phyloP scores from a whole-genome alignment of 2,113 vertebrate genomes.

The Crotalus horridus region DNA sequence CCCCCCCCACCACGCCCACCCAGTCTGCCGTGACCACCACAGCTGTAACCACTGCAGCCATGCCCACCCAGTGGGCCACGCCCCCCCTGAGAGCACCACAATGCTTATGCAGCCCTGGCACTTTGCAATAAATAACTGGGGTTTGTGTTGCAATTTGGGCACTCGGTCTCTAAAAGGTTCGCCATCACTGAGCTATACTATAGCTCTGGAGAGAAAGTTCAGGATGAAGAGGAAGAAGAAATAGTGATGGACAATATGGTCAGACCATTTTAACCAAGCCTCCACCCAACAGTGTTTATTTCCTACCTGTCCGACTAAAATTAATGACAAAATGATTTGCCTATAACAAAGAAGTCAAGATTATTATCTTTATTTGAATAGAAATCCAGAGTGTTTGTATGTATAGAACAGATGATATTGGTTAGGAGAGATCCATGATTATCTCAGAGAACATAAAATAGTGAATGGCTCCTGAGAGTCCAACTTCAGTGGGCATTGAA shows the following conservation, averaged over 20 bases:
- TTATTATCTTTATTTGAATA: background rate
- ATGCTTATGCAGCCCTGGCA: too few relatives aligned
- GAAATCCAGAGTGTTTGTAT: background rate
- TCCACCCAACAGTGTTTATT: background rate
- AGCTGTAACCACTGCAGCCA: too few relatives aligned
- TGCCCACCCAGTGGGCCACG: too few relatives aligned
- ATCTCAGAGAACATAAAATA: background rate
- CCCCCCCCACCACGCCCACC: too few relatives aligned
- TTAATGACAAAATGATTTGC: background rate
- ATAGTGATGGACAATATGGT: background rate
- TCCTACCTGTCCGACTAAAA: background rate
- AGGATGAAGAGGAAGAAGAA: background rate
- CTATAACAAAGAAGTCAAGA: background rate
- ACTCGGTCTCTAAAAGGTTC: too few relatives aligned
- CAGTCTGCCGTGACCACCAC: too few relatives aligned
- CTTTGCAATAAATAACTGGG: too few relatives aligned
- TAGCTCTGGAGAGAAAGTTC: background rate
- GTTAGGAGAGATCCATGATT: background rate
- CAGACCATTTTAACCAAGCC: background rate
- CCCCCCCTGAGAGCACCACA: too few relatives aligned
- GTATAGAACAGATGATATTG: background rate
- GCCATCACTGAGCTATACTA: background rate
- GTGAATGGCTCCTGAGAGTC: background rate
- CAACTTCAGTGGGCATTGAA: background rate
- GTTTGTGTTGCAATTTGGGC: too few relatives aligned